Percentiles rank a stretch among this genome's conserved stretches.
Evolutionary conservation across 2,113 vertebrate species (phyloP).

Genomic region (Pelvicachromis taeniatus): DNA sequence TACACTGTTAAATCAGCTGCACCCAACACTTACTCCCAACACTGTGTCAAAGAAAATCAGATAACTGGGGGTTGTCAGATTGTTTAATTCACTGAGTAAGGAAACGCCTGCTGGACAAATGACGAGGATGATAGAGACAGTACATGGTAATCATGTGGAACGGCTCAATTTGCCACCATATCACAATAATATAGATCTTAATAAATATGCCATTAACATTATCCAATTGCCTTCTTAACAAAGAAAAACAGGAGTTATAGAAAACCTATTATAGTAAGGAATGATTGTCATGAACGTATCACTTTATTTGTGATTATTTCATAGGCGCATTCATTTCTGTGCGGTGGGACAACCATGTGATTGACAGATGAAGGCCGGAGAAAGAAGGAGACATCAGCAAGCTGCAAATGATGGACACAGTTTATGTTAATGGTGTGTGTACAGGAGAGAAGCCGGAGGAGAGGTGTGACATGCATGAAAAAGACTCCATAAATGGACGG

Average conservation of each 20-base stretch:
- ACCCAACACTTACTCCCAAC: neutral
- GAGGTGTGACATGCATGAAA: neutral
- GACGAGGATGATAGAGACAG: neutral
- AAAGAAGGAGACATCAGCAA: neutral
- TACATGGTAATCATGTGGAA: neutral
- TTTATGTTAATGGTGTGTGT: neutral
- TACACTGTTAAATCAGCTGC: neutral
- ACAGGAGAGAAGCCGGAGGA: neutral
- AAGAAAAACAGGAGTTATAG: neutral
- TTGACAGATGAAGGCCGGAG: neutral
- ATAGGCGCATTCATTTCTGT: neutral
- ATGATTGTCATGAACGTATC: neutral
- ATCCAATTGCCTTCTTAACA: neutral
- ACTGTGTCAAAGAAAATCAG: neutral
- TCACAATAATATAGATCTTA: neutral
- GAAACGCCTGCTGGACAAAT: neutral
- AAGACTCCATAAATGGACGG: neutral
- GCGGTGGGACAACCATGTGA: neutral
- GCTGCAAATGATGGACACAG: neutral
- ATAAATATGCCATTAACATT: neutral
- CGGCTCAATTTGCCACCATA: neutral
- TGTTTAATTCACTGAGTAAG: neutral
- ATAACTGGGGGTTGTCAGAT: neutral
- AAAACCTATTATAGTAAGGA: neutral
- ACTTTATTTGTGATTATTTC: neutral